Conservation (phyloP, 2,113 vertebrate genomes). For the Caloenas nicobarica region DNA sequence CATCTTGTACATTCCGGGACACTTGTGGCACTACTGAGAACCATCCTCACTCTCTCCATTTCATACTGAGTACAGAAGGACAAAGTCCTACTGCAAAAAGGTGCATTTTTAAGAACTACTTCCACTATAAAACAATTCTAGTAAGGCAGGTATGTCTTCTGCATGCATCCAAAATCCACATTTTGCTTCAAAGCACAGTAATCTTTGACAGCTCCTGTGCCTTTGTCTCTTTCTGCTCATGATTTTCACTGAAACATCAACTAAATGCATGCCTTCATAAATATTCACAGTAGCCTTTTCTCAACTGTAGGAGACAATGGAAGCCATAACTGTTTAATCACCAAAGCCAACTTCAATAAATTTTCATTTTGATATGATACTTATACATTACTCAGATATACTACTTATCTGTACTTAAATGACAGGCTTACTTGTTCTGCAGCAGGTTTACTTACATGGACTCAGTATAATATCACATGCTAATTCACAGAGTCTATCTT, state of each 20-base stretch:
- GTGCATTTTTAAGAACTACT: background rate
- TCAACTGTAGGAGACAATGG: background rate
- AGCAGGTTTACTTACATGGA: background rate
- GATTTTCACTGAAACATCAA: background rate
- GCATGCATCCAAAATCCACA: background rate
- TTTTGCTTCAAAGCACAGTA: background rate
- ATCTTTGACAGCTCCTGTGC: background rate
- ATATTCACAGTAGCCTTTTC: background rate
- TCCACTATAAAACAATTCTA: background rate
- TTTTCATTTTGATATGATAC: background rate
- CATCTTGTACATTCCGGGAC: accelerated
- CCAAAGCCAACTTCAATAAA: background rate
- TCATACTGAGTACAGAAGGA: background rate
- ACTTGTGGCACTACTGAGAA: background rate
- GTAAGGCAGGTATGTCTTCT: background rate
- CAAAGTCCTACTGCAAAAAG: background rate
- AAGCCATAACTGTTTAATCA: background rate
- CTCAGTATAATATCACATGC: background rate
- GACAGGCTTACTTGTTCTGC: background rate
- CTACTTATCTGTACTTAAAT: background rate
- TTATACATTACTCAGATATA: background rate
- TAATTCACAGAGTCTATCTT: background rate
- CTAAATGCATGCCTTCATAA: background rate
- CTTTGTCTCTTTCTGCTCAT: background rate
- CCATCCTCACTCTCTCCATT: background rate